A percentile compares a stretch with the other conserved stretches of the same genome.
These are phyloP conservation scores for Drepanosiphum platanoidis DNA, from an alignment of 2,888 invertebrate genomes.

Conservation along the genomic window DNA sequence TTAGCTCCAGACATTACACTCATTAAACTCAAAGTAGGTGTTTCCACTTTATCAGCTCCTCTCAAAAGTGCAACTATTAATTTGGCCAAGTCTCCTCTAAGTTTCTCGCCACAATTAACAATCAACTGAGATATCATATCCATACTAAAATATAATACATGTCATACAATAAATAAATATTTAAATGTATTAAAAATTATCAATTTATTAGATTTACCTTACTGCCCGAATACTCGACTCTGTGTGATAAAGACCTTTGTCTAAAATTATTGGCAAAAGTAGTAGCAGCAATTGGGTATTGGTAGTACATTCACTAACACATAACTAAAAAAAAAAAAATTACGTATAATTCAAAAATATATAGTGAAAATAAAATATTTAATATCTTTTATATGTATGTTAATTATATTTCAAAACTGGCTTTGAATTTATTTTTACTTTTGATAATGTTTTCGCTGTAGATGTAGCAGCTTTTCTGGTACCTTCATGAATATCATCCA, in stretches of 20 bases:
- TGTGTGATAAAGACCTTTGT: conserved; percentile 80
- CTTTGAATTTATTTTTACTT: conserved; percentile 70
- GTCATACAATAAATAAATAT: not conserved
- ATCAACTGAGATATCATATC: conserved; percentile 88
- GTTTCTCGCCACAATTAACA: conserved; percentile 79
- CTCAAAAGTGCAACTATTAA: conserved; percentile 86
- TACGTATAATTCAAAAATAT: not conserved
- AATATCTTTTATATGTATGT: not conserved
- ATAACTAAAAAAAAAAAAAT: conserved; percentile 22
- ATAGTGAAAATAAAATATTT: conserved; percentile 66
- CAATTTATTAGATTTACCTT: conserved; percentile 22
- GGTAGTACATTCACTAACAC: conserved; percentile 37
- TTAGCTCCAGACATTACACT: conserved; percentile 54
- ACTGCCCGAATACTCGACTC: conserved; percentile 76
- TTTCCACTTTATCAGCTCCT: conserved; percentile 88
- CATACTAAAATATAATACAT: conserved; percentile 70
- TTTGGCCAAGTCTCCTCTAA: conserved; percentile 83
- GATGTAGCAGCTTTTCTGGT: conserved; percentile 80
- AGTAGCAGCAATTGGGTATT: conserved; percentile 63
- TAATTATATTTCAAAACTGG: not conserved
- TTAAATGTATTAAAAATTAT: not conserved
- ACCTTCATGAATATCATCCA: conserved; percentile 94
- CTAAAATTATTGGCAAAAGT: conserved; percentile 82
- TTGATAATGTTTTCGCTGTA: conserved; percentile 78
- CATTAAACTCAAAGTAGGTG: conserved; percentile 70